A percentile compares a stretch with the other conserved stretches of the same genome.
Evolutionary conservation across 1,140 invertebrate genomes (phyloP).

Genomic region (Dreissena polymorpha): DNA sequence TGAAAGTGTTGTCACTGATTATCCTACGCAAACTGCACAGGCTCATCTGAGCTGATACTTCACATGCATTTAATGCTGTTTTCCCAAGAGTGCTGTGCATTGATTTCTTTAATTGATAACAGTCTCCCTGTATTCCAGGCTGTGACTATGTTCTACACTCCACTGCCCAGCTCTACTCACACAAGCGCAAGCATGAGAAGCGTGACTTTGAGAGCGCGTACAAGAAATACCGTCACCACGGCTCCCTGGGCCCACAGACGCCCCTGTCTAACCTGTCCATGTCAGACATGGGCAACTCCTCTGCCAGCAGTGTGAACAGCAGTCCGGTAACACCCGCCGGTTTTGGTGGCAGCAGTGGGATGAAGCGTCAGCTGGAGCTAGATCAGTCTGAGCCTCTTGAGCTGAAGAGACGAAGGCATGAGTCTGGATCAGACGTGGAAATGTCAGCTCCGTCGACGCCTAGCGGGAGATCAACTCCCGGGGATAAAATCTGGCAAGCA

Average conservation of each 20-base stretch:
- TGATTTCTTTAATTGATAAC: too few relatives aligned
- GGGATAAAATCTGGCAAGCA: slow-evolving; percentile 3
- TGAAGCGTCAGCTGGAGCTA: slow-evolving; percentile 30
- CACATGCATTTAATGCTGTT: too few relatives aligned
- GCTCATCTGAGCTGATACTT: too few relatives aligned
- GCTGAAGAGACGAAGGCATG: slow-evolving; percentile 44
- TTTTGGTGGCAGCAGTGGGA: slow-evolving; percentile 5
- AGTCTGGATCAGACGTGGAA: slow-evolving; percentile 24
- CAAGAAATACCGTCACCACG: slow-evolving; percentile 67
- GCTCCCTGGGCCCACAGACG: slow-evolving; percentile 5
- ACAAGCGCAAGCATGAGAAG: slow-evolving; percentile 96
- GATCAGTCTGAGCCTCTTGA: slow-evolving; percentile 33
- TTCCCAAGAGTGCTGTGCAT: too few relatives aligned
- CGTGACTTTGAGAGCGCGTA: slow-evolving; percentile 77
- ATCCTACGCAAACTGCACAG: too few relatives aligned
- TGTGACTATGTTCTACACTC: slow-evolving; percentile 98
- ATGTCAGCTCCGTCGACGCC: slow-evolving; percentile 13
- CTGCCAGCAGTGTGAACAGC: slow-evolving; percentile 21
- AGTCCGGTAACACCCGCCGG: not conserved
- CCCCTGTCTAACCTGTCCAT: slow-evolving; percentile 16
- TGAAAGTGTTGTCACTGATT: too few relatives aligned
- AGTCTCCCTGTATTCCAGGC: slow-evolving; percentile 78
- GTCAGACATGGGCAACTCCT: slow-evolving; percentile 8
- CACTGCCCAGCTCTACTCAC: slow-evolving; percentile 97
- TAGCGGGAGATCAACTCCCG: slow-evolving; percentile 26